Conservation (phyloP, 1,140 invertebrate genomes). For the Battus philenor region DNA sequence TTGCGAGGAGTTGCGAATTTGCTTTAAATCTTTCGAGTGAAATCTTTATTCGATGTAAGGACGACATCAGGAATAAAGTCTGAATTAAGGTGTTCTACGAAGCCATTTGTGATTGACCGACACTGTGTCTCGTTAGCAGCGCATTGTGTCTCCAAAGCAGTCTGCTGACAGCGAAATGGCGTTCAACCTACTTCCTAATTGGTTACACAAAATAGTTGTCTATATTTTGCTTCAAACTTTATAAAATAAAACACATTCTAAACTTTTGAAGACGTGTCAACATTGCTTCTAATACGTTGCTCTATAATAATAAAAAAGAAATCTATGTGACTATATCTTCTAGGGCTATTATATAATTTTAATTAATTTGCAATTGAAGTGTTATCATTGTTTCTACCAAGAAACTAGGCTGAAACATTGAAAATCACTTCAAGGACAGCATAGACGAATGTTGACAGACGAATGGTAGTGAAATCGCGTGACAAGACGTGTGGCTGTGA, state of each 20-base stretch:
- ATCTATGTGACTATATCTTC: no score
- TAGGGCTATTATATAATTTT: no score
- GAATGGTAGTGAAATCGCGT: slow-evolving; percentile 51
- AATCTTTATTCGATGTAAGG: slow-evolving; percentile 38
- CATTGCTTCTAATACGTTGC: no score
- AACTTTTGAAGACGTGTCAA: no score
- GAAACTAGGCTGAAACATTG: background rate
- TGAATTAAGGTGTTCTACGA: slow-evolving; percentile 42
- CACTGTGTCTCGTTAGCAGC: slow-evolving; percentile 42
- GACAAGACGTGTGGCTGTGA: slow-evolving; percentile 48
- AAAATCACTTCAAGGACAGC: slow-evolving; percentile 39
- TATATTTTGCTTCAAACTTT: no score
- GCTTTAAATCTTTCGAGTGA: slow-evolving; percentile 53
- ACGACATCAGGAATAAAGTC: slow-evolving; percentile 47
- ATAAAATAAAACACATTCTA: no score
- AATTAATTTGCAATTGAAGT: no score
- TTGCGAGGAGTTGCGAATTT: slow-evolving; percentile 59
- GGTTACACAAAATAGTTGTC: slow-evolving; percentile 20
- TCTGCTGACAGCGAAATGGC: slow-evolving; percentile 24
- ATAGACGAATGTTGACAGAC: slow-evolving; percentile 38
- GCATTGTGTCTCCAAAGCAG: slow-evolving; percentile 32
- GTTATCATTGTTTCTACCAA: no score
- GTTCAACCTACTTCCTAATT: slow-evolving; percentile 17
- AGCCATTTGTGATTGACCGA: slow-evolving; percentile 26
- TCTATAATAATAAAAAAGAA: no score